Conservation (phyloP, 2,888 invertebrate species). For the Carcina quercana region DNA sequence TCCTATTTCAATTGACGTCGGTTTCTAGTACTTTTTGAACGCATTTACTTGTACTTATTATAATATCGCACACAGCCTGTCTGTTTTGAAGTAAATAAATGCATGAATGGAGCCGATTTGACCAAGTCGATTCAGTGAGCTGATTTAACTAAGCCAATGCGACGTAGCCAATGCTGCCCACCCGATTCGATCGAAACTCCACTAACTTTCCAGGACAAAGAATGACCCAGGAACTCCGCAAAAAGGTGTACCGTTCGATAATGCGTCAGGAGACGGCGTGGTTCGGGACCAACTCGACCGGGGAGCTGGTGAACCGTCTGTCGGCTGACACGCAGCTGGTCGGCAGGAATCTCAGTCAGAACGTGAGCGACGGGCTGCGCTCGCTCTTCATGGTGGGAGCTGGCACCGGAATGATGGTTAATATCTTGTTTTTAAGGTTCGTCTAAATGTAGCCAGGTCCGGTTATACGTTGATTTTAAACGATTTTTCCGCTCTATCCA, state of each 20-base stretch:
- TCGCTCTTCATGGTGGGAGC: constrained; percentile 90
- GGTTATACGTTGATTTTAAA: neutral
- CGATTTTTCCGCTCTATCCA: too few relatives aligned
- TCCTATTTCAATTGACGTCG: too few relatives aligned
- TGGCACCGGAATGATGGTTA: constrained; percentile 96
- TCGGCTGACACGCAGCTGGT: constrained; percentile 94
- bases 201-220: constrained; percentile 90
- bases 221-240: constrained; percentile 87
- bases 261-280: constrained; percentile 92
- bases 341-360: constrained; percentile 92
- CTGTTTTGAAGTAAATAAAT: too few relatives aligned
- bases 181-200: too few relatives aligned
- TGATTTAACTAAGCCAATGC: neutral
- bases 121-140: too few relatives aligned
- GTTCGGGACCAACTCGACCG: constrained; percentile 92
- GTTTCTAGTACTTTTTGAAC: too few relatives aligned
- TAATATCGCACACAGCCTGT: too few relatives aligned
- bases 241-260: constrained; percentile 85
- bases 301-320: constrained; percentile 92
- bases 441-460: too few relatives aligned
- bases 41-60: too few relatives aligned
- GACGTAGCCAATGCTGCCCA: neutral
- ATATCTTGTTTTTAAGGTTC: neutral
- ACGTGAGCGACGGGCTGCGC: constrained; percentile 95
- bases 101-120: too few relatives aligned